Evolutionary conservation across 2,113 vertebrate genomes (phyloP).

Genomic region (Pongo abelii): DNA sequence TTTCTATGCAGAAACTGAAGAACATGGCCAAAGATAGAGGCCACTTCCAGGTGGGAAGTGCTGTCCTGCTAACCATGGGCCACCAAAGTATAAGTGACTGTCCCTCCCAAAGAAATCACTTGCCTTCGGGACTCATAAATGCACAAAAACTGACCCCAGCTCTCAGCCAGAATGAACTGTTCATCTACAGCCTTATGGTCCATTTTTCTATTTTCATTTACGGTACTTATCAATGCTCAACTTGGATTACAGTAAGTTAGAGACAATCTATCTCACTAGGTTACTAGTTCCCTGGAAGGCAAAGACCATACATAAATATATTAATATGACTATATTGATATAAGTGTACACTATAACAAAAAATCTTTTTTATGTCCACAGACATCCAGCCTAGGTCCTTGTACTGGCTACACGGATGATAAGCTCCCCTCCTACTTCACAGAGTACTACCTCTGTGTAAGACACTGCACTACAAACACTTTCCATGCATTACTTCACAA

Average conservation of each 20-base stretch:
- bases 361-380: not conserved
- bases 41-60: not conserved
- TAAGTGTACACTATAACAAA: not conserved
- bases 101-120: not conserved
- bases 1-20: not conserved
- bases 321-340: not conserved
- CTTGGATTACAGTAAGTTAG: constrained; percentile 6
- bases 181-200: not conserved
- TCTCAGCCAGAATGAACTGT: not conserved
- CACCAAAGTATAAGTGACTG: not conserved
- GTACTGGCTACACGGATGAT: not conserved
- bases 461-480: not conserved
- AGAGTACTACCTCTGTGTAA: not conserved
- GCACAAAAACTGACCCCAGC: not conserved
- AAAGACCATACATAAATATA: not conserved
- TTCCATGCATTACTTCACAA: not conserved
- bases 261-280: not conserved
- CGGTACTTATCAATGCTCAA: not conserved
- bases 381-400: not conserved
- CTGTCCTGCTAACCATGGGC: not conserved
- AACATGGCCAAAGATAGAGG: not conserved
- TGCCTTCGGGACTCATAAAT: not conserved
- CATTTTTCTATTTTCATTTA: constrained; percentile 1
- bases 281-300: not conserved
- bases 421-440: not conserved